phyloP scores from a whole-genome alignment of 2,113 vertebrate species.

The Cathartes aura region DNA sequence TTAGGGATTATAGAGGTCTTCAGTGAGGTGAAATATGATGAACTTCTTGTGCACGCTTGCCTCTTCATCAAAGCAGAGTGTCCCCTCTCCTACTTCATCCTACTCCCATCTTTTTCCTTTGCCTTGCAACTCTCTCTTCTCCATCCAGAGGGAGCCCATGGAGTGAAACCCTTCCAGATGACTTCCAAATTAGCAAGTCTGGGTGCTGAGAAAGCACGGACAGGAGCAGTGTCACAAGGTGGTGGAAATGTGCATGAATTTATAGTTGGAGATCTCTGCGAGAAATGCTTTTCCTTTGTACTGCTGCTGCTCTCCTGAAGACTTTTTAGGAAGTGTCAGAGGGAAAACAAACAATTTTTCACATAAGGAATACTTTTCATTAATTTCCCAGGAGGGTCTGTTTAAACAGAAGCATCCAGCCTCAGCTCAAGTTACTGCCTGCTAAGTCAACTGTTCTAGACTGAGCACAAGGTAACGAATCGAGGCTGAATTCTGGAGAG shows the following conservation, averaged over 20 bases:
- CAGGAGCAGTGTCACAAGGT: not conserved
- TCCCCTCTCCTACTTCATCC: not conserved
- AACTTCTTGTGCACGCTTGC: not conserved
- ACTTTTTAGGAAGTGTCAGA: not conserved
- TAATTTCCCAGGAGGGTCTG: not conserved
- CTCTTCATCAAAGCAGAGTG: not conserved
- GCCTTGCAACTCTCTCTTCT: not conserved
- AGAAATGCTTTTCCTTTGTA: not conserved
- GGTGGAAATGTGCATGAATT: not conserved
- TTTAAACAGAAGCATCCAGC: not conserved
- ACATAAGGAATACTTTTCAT: not conserved
- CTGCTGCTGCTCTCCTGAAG: not conserved
- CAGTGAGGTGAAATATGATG: not conserved
- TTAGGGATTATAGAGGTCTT: not conserved
- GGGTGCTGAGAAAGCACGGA: not conserved
- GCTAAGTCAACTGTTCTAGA: not conserved
- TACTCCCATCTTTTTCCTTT: not conserved
- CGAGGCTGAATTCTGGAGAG: not conserved
- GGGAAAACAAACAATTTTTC: not conserved
- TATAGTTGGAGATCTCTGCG: not conserved
- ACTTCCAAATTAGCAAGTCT: not conserved
- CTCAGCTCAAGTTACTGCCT: not conserved
- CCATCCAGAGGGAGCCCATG: not conserved
- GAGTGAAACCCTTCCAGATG: not conserved
- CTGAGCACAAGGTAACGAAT: not conserved